phyloP scores from a whole-genome alignment of 1,140 invertebrate genomes.

The Listronotus oregonensis region DNA sequence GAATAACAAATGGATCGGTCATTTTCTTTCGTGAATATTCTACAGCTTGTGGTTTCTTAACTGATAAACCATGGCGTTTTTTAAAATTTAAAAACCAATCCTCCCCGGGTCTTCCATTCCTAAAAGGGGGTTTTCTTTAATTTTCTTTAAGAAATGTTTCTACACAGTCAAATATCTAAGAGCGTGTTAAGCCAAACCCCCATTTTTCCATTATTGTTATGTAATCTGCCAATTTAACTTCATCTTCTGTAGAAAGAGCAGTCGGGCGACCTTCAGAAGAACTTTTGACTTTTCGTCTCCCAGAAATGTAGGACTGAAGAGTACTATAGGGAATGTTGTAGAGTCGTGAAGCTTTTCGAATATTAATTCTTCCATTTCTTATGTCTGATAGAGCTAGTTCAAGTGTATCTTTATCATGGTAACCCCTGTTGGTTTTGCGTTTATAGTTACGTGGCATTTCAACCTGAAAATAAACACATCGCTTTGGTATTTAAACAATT shows the following conservation, averaged over 20 bases:
- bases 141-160: not conserved
- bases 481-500: too few species aligned
- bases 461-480: too few species aligned
- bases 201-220: not conserved
- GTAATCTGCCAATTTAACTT: not conserved
- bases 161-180: too few species aligned
- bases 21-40: not conserved
- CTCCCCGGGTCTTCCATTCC: not conserved
- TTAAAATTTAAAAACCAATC: slow-evolving; percentile 8
- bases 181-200: not conserved
- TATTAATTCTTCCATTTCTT: too few species aligned
- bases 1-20: slow-evolving; percentile 12
- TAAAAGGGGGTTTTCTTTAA: not conserved
- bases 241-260: not conserved
- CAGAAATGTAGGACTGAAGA: not conserved
- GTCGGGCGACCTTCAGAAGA: not conserved
- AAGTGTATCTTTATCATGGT: too few species aligned
- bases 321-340: too few species aligned
- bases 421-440: too few species aligned
- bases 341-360: too few species aligned
- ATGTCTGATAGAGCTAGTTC: too few species aligned
- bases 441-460: too few species aligned
- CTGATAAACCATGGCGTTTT: not conserved
- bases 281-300: not conserved
- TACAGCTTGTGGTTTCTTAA: slow-evolving; percentile 8